Percentiles rank a stretch among this genome's conserved stretches.
Evolutionary conservation across 2,888 invertebrate species (phyloP).

Genomic region (Petrophora chlorosata): DNA sequence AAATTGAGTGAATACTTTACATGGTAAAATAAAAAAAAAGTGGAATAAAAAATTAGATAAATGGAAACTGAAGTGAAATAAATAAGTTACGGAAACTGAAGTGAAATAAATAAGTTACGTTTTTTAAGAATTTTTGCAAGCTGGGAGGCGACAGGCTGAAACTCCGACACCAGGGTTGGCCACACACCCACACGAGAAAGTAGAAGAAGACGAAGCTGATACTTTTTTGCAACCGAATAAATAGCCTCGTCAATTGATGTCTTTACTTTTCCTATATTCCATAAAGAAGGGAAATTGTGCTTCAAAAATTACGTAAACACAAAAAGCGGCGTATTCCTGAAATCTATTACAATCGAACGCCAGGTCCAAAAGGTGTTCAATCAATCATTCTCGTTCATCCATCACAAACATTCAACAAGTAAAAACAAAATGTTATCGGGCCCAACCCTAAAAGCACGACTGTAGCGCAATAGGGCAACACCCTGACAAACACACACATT

Average conservation of each 20-base stretch:
- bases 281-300: slow-evolving; percentile 12
- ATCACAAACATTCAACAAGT: slow-evolving; percentile 82
- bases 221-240: too few species aligned
- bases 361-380: slow-evolving; percentile 59
- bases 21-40: neutral
- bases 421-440: slow-evolving; percentile 79
- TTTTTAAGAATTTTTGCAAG: too few species aligned
- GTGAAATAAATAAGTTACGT: too few species aligned
- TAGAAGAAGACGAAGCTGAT: too few species aligned
- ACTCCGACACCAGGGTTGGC: too few species aligned
- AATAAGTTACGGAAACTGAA: too few species aligned
- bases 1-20: neutral
- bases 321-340: slow-evolving; percentile 52
- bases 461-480: slow-evolving; percentile 64
- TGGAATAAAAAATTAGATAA: too few species aligned
- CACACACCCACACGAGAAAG: too few species aligned
- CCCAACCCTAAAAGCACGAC: slow-evolving; percentile 53
- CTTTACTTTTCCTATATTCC: too few species aligned
- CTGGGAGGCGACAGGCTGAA: too few species aligned
- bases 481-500: slow-evolving; percentile 50
- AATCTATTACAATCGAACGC: slow-evolving; percentile 66
- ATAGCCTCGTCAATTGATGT: too few species aligned
- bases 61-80: too few species aligned
- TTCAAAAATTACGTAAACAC: slow-evolving; percentile 38
- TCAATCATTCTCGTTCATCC: slow-evolving; percentile 79